Evolutionary conservation across 1,140 invertebrate genomes (phyloP).

Genomic region (Diorhabda elongata): DNA sequence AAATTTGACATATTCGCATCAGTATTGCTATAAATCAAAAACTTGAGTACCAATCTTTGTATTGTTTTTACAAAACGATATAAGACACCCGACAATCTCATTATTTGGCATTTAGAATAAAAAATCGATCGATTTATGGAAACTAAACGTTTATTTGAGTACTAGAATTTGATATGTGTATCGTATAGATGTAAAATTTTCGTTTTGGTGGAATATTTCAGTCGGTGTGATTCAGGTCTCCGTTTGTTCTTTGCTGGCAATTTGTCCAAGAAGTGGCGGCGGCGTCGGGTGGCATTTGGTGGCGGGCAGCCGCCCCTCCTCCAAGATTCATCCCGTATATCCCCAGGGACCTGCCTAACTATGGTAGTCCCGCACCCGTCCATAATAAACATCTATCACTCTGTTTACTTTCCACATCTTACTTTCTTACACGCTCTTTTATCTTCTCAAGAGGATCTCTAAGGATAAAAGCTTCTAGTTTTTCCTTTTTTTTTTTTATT

Average conservation of each 20-base stretch:
- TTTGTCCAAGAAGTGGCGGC: slow-evolving; percentile 38
- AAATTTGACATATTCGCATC: too few species aligned
- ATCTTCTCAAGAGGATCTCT: neutral
- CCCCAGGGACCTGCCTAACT: slow-evolving; percentile 40
- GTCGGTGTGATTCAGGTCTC: slow-evolving; percentile 9
- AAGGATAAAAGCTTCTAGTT: slow-evolving; percentile 1
- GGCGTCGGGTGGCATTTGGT: slow-evolving; percentile 5
- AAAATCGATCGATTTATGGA: too few species aligned
- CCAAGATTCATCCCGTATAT: slow-evolving; percentile 40
- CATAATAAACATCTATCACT: slow-evolving; percentile 42
- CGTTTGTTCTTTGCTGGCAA: slow-evolving; percentile 36
- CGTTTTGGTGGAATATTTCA: slow-evolving; percentile 8
- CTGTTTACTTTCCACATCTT: slow-evolving; percentile 41
- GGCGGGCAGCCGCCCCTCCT: slow-evolving; percentile 35
- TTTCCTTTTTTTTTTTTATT: neutral
- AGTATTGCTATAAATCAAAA: too few species aligned
- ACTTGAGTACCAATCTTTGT: too few species aligned
- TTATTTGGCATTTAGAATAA: too few species aligned
- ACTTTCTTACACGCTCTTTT: slow-evolving; percentile 4
- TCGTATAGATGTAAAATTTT: too few species aligned
- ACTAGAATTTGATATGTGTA: too few species aligned
- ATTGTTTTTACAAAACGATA: too few species aligned
- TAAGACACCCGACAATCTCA: too few species aligned
- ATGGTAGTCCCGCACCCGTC: slow-evolving; percentile 31
- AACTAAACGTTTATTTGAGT: too few species aligned